Conservation (phyloP, 1,140 invertebrate genomes). For the Capitella teleta region DNA sequence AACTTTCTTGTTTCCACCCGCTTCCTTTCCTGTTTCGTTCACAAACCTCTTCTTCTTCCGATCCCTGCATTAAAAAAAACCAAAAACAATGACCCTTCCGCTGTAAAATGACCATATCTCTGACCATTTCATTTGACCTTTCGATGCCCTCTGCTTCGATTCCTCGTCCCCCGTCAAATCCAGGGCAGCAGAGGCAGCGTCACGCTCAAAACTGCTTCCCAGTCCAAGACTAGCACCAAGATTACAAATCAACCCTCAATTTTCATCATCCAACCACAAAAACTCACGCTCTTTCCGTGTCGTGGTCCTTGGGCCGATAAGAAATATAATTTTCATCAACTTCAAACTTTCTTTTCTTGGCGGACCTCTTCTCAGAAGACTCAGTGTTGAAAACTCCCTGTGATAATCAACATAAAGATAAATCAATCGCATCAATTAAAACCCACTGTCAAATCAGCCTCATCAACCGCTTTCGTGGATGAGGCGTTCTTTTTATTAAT, state of each 20-base stretch:
- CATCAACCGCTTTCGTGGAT: too few relatives aligned
- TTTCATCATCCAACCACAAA: background rate
- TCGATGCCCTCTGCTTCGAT: constrained; percentile 49
- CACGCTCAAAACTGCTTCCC: constrained; percentile 52
- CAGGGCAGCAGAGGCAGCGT: constrained; percentile 60
- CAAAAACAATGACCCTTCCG: background rate
- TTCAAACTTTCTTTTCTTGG: constrained; percentile 17
- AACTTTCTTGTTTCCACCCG: constrained; percentile 66
- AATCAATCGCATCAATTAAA: too few relatives aligned
- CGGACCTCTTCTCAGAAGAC: too few relatives aligned
- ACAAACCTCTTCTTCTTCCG: constrained; percentile 86
- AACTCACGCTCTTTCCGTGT: constrained; percentile 73
- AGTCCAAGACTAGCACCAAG: constrained; percentile 20
- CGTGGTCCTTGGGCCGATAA: constrained; percentile 70
- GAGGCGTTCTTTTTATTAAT: too few relatives aligned
- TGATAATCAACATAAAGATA: too few relatives aligned
- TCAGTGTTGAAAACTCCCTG: too few relatives aligned
- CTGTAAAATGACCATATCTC: background rate
- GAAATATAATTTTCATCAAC: constrained; percentile 75
- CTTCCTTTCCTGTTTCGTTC: constrained; percentile 48
- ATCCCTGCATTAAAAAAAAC: constrained; percentile 50
- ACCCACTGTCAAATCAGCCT: too few relatives aligned
- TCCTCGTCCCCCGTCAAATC: constrained; percentile 71
- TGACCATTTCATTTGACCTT: constrained; percentile 55
- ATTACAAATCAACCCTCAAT: constrained; percentile 4